Evolutionary conservation across 2,888 invertebrate genomes (phyloP).

Genomic region (Harpagoxenus sublaevis): DNA sequence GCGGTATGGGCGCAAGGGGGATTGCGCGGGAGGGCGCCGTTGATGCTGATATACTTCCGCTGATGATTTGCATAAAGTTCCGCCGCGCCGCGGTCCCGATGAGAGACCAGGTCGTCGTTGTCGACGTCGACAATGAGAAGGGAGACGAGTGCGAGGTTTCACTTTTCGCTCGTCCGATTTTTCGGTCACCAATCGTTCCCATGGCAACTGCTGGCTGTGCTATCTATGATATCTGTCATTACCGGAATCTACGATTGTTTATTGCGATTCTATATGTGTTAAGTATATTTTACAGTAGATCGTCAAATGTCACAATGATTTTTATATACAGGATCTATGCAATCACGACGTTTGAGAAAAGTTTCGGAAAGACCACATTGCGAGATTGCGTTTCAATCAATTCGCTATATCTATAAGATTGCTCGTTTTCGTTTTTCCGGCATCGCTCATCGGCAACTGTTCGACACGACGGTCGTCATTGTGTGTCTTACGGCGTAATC

Average conservation of each 20-base stretch:
- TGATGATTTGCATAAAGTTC: slow-evolving; percentile 77
- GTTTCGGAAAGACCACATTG: background rate
- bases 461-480: slow-evolving; percentile 22
- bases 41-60: slow-evolving; percentile 55
- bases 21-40: slow-evolving; percentile 11
- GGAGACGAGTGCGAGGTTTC: slow-evolving; percentile 48
- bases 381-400: slow-evolving; percentile 24
- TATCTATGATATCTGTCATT: slow-evolving; percentile 57
- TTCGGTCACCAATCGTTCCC: slow-evolving; percentile 63
- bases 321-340: background rate
- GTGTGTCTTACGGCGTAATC: slow-evolving; percentile 34
- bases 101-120: slow-evolving; percentile 48
- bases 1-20: background rate
- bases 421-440: slow-evolving; percentile 21
- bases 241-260: slow-evolving; percentile 66
- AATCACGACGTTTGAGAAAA: background rate
- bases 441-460: slow-evolving; percentile 6
- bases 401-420: background rate
- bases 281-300: background rate
- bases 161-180: slow-evolving; percentile 63
- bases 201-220: slow-evolving; percentile 8
- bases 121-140: slow-evolving; percentile 26
- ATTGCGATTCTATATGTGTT: background rate
- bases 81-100: slow-evolving; percentile 56
- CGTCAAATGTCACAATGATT: background rate